phyloP scores from a whole-genome alignment of 2,113 vertebrate genomes.

The Trematomus loennbergii region DNA sequence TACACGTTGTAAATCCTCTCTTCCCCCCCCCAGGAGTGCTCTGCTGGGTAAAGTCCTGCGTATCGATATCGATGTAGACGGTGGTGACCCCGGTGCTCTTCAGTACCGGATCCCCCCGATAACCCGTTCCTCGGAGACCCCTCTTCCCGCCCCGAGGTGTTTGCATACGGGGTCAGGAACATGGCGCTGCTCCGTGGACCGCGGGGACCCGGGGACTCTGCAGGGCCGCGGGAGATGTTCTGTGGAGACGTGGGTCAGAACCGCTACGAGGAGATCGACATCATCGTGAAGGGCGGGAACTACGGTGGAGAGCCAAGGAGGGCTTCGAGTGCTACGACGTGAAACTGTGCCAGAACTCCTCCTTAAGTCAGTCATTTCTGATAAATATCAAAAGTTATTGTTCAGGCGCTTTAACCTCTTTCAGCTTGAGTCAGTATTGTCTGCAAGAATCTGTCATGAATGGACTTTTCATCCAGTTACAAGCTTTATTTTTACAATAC shows the following conservation, averaged over 20 bases:
- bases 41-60: constrained; percentile 89
- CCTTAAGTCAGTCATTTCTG: constrained; percentile 82
- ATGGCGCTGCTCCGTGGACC: constrained; percentile 89
- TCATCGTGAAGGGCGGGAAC: constrained; percentile 89
- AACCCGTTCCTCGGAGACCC: constrained; percentile 86
- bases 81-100: constrained; percentile 60
- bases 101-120: constrained; percentile 84
- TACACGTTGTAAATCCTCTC: background rate
- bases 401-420: no score
- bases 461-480: no score
- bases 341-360: constrained; percentile 87
- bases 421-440: no score
- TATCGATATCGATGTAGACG: constrained; percentile 86
- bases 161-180: constrained; percentile 88
- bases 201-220: constrained; percentile 80
- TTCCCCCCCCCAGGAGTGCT: constrained; percentile 78
- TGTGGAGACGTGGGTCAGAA: constrained; percentile 91
- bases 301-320: constrained; percentile 91
- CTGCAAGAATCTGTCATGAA: no score
- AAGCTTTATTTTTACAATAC: no score
- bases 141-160: constrained; percentile 83
- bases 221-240: constrained; percentile 88
- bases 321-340: constrained; percentile 88
- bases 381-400: background rate
- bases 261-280: constrained; percentile 89